Evolutionary conservation across 2,797 vertebrate genomes (phyloP), one percentile per base, ranked within the genome.

Genomic region (Pangasius sanitwongsei): DNA sequence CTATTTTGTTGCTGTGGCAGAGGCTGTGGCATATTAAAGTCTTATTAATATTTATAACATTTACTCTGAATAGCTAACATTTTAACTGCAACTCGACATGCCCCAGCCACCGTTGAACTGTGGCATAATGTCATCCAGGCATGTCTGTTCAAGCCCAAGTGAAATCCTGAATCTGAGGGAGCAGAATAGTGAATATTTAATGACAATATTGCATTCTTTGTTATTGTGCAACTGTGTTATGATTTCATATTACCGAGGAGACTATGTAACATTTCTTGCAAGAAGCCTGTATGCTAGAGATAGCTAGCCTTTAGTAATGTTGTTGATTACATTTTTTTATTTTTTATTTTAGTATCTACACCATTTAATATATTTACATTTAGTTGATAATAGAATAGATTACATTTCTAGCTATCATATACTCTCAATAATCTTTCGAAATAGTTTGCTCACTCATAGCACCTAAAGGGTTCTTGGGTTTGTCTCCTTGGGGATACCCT

Each of bases 1-100:
- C 31, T 61, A 20, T 61, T 61, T 82, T 37, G n/a, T 13, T 61
- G 53, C 57, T 28, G 31, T 41, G 23, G 23, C 6, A 15, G n/a
- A 6, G 41, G 31, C 57, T 28, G 31, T 41, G 23, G 23, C 6
- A 15, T 63, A 83, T 80, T 57, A 15, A 44, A 16, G 2, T 28
- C 55, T 41, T 41, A 83, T 41, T 83, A 83, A 61, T 63, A 63
- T 37, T 41, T 63, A 82, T 25, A 82, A 61, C 34, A 81, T 59
- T 61, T 37, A 37, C 18, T 1, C 5, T 16, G 31, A 63, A 63
- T 28, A 5, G 53, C 16, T 57, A 34, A 37, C 50, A 7, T 18
- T 57, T 81, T 57, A 34, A 57, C 34, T 81, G 53, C n/a, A 81
- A 37, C 18, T 81, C 34, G 53, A 31, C 53, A 57, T 31, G 16